Conservation (phyloP, 2,888 invertebrate genomes). For the Spilosoma lubricipeda region DNA sequence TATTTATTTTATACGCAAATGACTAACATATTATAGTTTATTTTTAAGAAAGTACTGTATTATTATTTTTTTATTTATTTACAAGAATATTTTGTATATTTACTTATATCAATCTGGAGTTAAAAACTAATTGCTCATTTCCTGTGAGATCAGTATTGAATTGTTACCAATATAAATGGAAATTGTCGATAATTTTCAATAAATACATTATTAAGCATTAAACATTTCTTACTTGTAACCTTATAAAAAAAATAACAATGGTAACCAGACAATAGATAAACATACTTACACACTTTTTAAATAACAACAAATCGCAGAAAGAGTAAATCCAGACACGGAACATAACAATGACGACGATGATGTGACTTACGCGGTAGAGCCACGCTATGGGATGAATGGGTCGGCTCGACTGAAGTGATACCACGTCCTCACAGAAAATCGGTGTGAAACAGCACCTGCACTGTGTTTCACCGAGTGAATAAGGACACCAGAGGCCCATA, state of each 20-base stretch:
- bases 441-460: no score
- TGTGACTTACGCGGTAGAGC: no score
- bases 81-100: not conserved
- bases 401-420: no score
- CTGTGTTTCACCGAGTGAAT: no score
- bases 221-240: not conserved
- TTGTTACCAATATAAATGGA: not conserved
- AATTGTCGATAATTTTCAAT: not conserved
- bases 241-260: not conserved
- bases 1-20: not conserved
- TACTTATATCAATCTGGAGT: not conserved
- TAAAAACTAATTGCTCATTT: not conserved
- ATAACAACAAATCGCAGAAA: no score
- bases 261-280: not conserved
- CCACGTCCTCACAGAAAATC: no score
- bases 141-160: not conserved
- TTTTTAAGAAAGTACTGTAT: not conserved
- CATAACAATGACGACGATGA: no score
- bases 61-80: not conserved
- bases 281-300: no score
- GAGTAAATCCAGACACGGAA: no score
- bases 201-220: not conserved
- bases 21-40: not conserved
- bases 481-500: no score
- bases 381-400: no score